A percentile compares a stretch with the other conserved stretches of the same genome.
Conservation (phyloP, 2,797 vertebrate species). For the Pelochelys cantorii region DNA sequence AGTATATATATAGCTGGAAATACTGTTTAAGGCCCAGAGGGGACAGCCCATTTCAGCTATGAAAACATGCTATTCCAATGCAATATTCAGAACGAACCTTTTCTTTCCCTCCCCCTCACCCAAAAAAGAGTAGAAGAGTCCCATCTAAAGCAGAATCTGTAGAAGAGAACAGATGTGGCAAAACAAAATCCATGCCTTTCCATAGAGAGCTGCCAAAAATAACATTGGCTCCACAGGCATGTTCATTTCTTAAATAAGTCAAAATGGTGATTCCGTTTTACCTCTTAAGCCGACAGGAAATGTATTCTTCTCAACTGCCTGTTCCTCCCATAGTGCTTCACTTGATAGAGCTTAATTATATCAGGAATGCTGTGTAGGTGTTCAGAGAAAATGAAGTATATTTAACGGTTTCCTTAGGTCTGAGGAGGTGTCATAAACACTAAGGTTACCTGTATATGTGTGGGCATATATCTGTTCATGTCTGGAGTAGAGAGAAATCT, state of each 20-base stretch:
- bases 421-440: slow-evolving; percentile 17
- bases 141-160: slow-evolving; percentile 68
- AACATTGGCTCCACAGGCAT: slow-evolving; percentile 72
- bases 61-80: slow-evolving; percentile 59
- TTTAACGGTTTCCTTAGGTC: slow-evolving; percentile 11
- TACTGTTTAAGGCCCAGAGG: slow-evolving; percentile 70
- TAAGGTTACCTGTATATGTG: background rate
- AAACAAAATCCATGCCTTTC: slow-evolving; percentile 74
- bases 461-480: background rate
- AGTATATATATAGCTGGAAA: slow-evolving; percentile 74
- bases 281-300: slow-evolving; percentile 69
- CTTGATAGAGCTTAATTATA: slow-evolving; percentile 17
- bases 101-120: background rate
- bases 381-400: slow-evolving; percentile 23
- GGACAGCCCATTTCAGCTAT: slow-evolving; percentile 47
- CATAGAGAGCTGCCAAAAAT: slow-evolving; percentile 76
- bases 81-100: slow-evolving; percentile 30
- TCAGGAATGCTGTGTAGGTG: slow-evolving; percentile 53
- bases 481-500: background rate
- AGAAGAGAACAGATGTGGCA: slow-evolving; percentile 75
- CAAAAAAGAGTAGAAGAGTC: slow-evolving; percentile 43
- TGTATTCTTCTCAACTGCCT: slow-evolving; percentile 59
- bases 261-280: slow-evolving; percentile 76
- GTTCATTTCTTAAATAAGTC: slow-evolving; percentile 74
- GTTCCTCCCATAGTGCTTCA: slow-evolving; percentile 55